Percentiles rank a stretch among this genome's conserved stretches.
These are phyloP conservation scores for Ochropleura leucogaster DNA, from an alignment of 2,888 invertebrate species.

Conservation along the genomic window DNA sequence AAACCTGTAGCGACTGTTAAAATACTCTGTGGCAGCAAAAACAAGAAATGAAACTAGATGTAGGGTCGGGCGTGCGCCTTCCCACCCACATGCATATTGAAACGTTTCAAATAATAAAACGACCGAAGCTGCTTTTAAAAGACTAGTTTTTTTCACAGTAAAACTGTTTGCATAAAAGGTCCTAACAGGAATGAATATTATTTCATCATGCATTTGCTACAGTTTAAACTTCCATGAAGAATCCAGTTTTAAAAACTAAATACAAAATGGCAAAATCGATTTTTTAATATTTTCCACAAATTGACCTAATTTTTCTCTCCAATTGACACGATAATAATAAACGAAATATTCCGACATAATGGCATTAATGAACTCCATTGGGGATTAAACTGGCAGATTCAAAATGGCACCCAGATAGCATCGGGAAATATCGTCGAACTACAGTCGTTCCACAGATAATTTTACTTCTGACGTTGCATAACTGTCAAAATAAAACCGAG, in stretches of 20 bases:
- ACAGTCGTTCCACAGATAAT: background rate
- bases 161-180: too few species aligned
- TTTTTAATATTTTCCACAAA: background rate
- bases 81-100: too few species aligned
- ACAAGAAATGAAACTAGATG: too few species aligned
- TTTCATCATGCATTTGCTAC: background rate
- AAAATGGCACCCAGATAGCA: constrained; percentile 23
- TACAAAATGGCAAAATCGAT: background rate
- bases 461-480: background rate
- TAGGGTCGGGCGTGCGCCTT: too few species aligned
- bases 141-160: too few species aligned
- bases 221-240: background rate
- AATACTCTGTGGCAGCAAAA: too few species aligned
- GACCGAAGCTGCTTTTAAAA: too few species aligned
- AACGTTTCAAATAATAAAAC: too few species aligned
- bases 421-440: constrained; percentile 1
- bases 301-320: constrained; percentile 22
- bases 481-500: background rate
- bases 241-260: background rate
- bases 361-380: constrained; percentile 30
- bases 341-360: constrained; percentile 10
- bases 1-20: too few species aligned
- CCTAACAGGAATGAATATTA: background rate
- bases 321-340: constrained; percentile 24
- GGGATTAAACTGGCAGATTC: constrained; percentile 34